Evolutionary conservation across 2,797 vertebrate genomes (phyloP), one percentile per base, ranked within the genome.

Genomic region (Micrastur ruficollis): DNA sequence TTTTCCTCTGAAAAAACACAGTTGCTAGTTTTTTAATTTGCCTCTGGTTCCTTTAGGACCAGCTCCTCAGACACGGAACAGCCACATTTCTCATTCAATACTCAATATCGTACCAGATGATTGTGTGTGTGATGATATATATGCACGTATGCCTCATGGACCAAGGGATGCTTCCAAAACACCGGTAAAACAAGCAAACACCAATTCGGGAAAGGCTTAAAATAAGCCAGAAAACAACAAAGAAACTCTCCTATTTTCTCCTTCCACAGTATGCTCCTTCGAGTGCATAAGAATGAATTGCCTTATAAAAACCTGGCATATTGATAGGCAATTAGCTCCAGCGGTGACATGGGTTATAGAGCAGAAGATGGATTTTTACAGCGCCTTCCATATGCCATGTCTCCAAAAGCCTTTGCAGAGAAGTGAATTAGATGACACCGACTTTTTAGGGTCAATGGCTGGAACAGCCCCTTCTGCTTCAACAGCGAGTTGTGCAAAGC

Each of bases 341-440:
- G 70, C 3, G 0, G 78, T 89, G 92, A 89, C 89, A 59, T 11
- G 86, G 81, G 17, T 87, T 85, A 53, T 49, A 8, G 95, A 96
- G 84, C 92, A 84, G 89, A 80, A 75, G 90, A 92, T 67, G 81
- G 84, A 80, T 94, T 93, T 96, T 92, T 95, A 92, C 84, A 87
- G 89, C 34, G 0, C 55, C 11, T 75, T 62, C 92, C 83, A 44
- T 22, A 49, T 70, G 86, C 86, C 67, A 19, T 6, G 67, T 16
- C 14, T 89, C 87, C 86, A 65, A 49, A 91, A 82, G 9, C 36
- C 66, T 76, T 76, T 8, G 9, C 52, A 46, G 27, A 23, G 70
- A n/a, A 49, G 52, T 63, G 81, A 92, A 70, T 85, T 85, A 92
- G 84, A 66, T 36, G 25, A 8, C 44, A 12, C 18, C 40, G 74